Base-by-base conservation (phyloP, 2,888 invertebrate genomes). In the Andrena hattorfiana region DNA sequence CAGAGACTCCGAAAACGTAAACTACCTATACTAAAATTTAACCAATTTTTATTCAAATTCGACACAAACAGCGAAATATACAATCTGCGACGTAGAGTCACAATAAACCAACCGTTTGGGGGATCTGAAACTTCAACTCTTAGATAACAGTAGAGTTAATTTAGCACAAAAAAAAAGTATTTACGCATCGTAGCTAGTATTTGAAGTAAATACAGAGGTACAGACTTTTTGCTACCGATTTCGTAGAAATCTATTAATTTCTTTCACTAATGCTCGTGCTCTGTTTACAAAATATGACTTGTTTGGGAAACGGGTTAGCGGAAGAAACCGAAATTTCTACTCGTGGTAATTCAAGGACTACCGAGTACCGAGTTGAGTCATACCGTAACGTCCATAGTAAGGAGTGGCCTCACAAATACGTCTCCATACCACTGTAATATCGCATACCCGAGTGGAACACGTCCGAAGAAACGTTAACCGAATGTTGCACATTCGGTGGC, bases 361-460 rank as follows among this genome's bases (percentile, higher is more conserved):
- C 1, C 35, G 20, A 51, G 60, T 70, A 66, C 54, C 42, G 28
- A 59, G 51, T 73, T 69, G 72, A 77, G 73, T 69, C 62, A 72
- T 76, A 72, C 72, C 69, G 59, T 30, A 75, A 81, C 71, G 60
- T 81, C 68, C 49, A n/a, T 56, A 51, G 23, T 26, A 80, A 82
- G 83, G 83, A 81, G 83, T 83, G 83, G 83, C 68, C 79, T 59
- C 73, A 20, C 64, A 64, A 68, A 64, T 51, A 59, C 49, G 28
- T n/a, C 54, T 66, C 42, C 10, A 42, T 67, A 23, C 60, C 32
- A 51, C 20, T 66, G 26, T 30, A 63, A 66, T 60, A 60, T 32
- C 42, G 78, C 78, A 63, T 67, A 62, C 62, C 8, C 70, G 62
- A 81, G 79, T 79, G 16, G 72, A 72, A 70, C 68, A 79, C 72